These are phyloP conservation scores for Psilopsiagon aurifrons DNA, from an alignment of 2,113 vertebrate genomes.

Conservation along the genomic window DNA sequence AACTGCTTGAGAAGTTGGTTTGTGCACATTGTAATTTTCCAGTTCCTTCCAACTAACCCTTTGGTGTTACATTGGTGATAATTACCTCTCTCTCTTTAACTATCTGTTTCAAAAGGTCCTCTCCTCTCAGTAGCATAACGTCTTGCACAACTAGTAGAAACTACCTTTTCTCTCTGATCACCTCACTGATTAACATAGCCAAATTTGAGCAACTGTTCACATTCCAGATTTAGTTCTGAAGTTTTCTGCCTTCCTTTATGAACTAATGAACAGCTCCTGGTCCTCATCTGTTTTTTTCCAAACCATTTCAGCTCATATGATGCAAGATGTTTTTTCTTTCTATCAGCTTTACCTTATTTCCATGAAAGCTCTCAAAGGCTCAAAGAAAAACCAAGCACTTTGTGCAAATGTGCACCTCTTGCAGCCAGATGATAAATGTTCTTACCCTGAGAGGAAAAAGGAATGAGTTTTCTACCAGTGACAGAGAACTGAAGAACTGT, in stretches of 20 bases:
- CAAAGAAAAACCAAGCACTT: background rate
- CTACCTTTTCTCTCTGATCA: background rate
- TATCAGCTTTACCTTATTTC: background rate
- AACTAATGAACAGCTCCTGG: background rate
- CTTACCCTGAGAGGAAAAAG: background rate
- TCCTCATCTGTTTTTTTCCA: background rate
- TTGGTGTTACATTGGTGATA: slow-evolving; percentile 61
- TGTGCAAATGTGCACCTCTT: background rate
- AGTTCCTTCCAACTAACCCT: slow-evolving; percentile 33
- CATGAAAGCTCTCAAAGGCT: background rate
- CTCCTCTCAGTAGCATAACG: background rate
- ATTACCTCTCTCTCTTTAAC: slow-evolving; percentile 20
- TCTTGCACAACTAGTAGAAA: background rate
- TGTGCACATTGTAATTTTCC: slow-evolving; percentile 39
- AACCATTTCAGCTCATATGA: background rate
- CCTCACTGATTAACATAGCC: background rate
- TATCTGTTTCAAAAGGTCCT: background rate
- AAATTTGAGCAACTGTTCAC: background rate
- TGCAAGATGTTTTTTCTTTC: background rate
- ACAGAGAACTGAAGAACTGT: background rate
- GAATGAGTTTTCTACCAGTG: background rate
- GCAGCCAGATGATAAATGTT: background rate
- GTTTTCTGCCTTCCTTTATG: background rate
- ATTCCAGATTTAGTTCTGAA: background rate
- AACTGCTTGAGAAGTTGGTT: slow-evolving; percentile 54